Conservation (phyloP, 1,140 invertebrate genomes). For the Kradibia gibbosae region DNA sequence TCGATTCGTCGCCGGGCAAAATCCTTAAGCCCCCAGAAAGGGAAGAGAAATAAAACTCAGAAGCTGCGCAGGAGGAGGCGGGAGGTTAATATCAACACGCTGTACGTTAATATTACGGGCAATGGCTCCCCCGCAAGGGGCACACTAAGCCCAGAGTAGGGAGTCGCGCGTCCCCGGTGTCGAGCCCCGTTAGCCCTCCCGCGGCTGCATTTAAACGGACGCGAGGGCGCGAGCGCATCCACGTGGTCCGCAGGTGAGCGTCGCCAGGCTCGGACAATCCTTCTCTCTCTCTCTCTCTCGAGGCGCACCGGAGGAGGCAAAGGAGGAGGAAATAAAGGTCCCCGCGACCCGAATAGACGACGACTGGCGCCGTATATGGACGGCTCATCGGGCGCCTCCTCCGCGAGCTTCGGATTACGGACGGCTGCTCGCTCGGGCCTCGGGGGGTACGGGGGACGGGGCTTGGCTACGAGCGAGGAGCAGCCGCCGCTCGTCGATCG, state of each 20-base stretch:
- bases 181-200: not conserved
- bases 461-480: not conserved
- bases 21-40: not conserved
- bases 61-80: not conserved
- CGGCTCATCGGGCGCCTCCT: conserved; percentile 9
- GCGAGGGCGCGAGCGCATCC: not conserved
- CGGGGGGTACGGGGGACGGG: too few relatives aligned
- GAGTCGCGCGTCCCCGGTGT: not conserved
- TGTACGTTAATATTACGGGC: not conserved
- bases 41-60: not conserved
- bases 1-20: not conserved
- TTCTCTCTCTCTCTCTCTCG: too few relatives aligned
- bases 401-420: not conserved
- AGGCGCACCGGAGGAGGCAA: not conserved
- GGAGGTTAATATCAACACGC: not conserved
- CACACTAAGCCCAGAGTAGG: not conserved
- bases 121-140: not conserved
- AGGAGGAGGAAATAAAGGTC: not conserved
- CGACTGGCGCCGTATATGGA: conserved; percentile 34
- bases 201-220: not conserved
- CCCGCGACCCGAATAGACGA: not conserved
- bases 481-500: too few relatives aligned
- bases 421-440: not conserved
- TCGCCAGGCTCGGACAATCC: not conserved
- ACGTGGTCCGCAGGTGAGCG: not conserved